Percentiles rank a stretch among this genome's conserved stretches.
These are phyloP conservation scores for Agonum fuliginosum DNA, from an alignment of 2,888 invertebrate genomes.

Conservation along the genomic window DNA sequence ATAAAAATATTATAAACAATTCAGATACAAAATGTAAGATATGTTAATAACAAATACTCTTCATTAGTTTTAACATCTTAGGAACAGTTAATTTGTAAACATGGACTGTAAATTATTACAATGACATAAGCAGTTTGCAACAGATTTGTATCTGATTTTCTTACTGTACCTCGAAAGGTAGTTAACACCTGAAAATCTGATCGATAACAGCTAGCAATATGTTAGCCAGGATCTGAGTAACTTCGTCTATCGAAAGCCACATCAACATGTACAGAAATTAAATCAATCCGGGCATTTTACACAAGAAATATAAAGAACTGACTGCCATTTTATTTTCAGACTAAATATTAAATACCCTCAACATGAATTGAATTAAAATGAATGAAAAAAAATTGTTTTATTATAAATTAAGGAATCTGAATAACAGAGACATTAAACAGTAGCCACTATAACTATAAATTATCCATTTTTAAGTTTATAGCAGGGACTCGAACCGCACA, in stretches of 20 bases:
- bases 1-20: conserved; percentile 51
- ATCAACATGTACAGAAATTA: conserved; percentile 19
- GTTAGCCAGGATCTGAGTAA: conserved; percentile 44
- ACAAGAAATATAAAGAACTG: neutral
- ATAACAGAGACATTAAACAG: too few species aligned
- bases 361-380: too few species aligned
- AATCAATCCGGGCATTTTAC: conserved; percentile 6
- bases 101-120: conserved; percentile 59
- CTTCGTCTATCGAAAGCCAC: conserved; percentile 48
- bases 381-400: too few species aligned
- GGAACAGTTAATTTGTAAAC: conserved; percentile 57
- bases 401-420: too few species aligned
- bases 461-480: too few species aligned
- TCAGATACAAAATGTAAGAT: conserved; percentile 57
- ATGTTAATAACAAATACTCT: conserved; percentile 58
- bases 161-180: conserved; percentile 12
- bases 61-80: conserved; percentile 53
- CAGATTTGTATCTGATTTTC: conserved; percentile 27
- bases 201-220: conserved; percentile 55
- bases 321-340: too few species aligned
- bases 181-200: conserved; percentile 29
- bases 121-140: conserved; percentile 57
- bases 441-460: too few species aligned
- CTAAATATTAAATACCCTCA: too few species aligned
- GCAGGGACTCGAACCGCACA: too few species aligned